A percentile compares a stretch with the other conserved stretches of the same genome.
These are phyloP conservation scores for Pollenia angustigena DNA, from an alignment of 2,888 invertebrate species.

Conservation along the genomic window DNA sequence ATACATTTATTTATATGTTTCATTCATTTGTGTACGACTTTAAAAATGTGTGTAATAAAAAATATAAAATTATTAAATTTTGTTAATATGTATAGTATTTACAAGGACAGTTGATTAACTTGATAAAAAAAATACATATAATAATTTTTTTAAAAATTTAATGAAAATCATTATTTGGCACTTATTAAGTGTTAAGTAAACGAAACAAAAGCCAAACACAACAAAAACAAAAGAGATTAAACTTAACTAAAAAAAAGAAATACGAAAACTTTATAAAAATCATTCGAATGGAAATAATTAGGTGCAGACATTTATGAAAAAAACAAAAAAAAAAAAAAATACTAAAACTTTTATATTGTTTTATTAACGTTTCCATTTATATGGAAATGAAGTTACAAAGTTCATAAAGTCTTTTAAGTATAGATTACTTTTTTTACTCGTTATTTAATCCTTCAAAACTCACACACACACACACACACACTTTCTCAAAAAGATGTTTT, in stretches of 20 bases:
- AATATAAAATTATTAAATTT: constrained; percentile 22
- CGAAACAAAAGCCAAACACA: constrained; percentile 8
- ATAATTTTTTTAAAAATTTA: background rate
- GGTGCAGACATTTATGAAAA: constrained; percentile 69
- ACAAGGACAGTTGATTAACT: constrained; percentile 36
- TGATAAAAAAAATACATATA: too few relatives aligned
- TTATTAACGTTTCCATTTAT: constrained; percentile 60
- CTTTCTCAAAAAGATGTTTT: background rate
- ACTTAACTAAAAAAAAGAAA: constrained; percentile 29
- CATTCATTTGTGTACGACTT: background rate
- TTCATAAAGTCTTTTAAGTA: constrained; percentile 1
- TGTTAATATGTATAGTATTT: constrained; percentile 1
- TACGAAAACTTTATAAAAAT: constrained; percentile 57
- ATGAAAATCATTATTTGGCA: constrained; percentile 59
- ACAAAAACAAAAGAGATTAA: constrained; percentile 40
- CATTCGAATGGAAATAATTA: constrained; percentile 74
- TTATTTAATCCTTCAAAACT: background rate
- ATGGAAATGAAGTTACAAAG: constrained; percentile 64
- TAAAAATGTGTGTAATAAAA: constrained; percentile 5
- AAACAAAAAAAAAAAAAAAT: background rate
- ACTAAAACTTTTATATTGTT: constrained; percentile 63
- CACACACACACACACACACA: too few relatives aligned
- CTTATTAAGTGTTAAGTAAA: constrained; percentile 57
- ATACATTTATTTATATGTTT: background rate
- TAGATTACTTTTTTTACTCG: background rate